These are phyloP conservation scores for Myripristis murdjan DNA, from an alignment of 2,797 vertebrate species.

Conservation along the genomic window DNA sequence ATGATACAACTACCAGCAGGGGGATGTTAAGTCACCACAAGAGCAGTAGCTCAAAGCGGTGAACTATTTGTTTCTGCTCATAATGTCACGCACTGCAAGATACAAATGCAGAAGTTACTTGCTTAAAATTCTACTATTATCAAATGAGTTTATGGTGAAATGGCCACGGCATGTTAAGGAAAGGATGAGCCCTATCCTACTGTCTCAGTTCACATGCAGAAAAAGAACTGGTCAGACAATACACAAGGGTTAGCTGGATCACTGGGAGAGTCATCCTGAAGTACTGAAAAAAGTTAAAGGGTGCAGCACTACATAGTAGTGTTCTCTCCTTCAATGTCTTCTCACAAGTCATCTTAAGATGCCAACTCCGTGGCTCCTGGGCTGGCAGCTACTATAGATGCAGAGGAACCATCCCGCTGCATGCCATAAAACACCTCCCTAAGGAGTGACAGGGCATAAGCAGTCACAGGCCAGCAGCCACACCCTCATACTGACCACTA, in stretches of 20 bases:
- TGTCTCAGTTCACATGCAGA: constrained; percentile 44
- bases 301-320: constrained; percentile 87
- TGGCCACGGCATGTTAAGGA: constrained; percentile 44
- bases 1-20: constrained; percentile 59
- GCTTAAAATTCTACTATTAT: constrained; percentile 54
- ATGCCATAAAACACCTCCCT: constrained; percentile 87
- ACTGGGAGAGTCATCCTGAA: constrained; percentile 53
- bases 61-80: constrained; percentile 58
- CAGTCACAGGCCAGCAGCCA: constrained; percentile 79
- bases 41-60: constrained; percentile 46
- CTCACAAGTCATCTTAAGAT: constrained; percentile 59
- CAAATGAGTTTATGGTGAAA: constrained; percentile 57
- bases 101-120: constrained; percentile 52
- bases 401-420: constrained; percentile 75
- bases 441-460: constrained; percentile 86
- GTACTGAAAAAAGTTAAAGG: constrained; percentile 57
- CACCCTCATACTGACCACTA: constrained; percentile 53
- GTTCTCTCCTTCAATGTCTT: constrained; percentile 74
- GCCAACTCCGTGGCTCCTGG: constrained; percentile 59
- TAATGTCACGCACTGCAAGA: constrained; percentile 27
- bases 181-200: constrained; percentile 34
- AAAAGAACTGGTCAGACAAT: constrained; percentile 50
- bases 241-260: constrained; percentile 41
- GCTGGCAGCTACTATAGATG: constrained; percentile 81
- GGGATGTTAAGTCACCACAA: constrained; percentile 49